phyloP scores from a whole-genome alignment of 2,113 vertebrate species.

The Sylvilagus bachmani region DNA sequence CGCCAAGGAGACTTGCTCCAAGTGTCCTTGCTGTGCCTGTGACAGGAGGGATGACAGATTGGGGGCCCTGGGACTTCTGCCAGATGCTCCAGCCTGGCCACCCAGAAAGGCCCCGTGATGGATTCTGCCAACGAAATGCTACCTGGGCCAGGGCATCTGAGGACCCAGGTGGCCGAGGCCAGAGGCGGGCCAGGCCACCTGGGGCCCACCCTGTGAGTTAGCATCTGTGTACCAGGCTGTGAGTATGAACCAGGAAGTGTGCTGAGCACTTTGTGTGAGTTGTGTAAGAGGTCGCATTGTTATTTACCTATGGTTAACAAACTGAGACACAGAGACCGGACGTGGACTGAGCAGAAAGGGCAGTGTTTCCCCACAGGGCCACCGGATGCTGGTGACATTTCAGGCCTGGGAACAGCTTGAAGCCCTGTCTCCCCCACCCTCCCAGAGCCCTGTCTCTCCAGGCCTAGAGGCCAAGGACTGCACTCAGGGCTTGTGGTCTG shows the following conservation, averaged over 20 bases:
- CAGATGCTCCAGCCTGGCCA: constrained; percentile 23
- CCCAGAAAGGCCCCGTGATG: not conserved
- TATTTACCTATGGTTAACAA: not conserved
- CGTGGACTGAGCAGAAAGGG: not conserved
- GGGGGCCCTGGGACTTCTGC: constrained; percentile 35
- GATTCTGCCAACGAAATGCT: constrained; percentile 18
- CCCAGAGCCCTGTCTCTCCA: not conserved
- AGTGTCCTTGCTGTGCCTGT: constrained; percentile 44
- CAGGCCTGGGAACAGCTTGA: not conserved
- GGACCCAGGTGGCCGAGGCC: not conserved
- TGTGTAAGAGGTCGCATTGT: not conserved
- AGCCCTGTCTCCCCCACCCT: not conserved
- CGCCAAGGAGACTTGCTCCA: constrained; percentile 35
- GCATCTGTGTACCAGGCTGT: not conserved
- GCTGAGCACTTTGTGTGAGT: not conserved
- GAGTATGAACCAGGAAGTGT: not conserved
- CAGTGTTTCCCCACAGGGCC: not conserved
- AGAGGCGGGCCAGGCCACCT: not conserved
- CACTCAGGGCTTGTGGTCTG: not conserved
- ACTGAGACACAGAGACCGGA: not conserved
- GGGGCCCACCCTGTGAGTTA: not conserved
- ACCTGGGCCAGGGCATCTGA: not conserved
- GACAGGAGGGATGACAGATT: constrained; percentile 58
- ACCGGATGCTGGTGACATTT: not conserved
- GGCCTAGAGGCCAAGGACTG: not conserved